Conservation (phyloP, 2,797 vertebrate species). For the Poecile montanus region DNA sequence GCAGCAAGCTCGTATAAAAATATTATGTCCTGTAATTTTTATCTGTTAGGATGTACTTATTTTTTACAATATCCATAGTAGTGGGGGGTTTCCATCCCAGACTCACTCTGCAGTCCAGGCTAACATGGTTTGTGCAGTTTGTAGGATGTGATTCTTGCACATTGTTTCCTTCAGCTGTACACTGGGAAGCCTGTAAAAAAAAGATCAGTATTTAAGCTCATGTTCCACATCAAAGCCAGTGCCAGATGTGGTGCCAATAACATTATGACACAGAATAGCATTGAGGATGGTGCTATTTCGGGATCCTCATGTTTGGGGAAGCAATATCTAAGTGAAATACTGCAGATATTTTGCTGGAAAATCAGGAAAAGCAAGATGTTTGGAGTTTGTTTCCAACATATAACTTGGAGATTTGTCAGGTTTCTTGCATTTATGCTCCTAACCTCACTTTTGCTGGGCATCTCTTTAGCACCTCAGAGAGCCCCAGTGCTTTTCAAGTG, state of each 20-base stretch:
- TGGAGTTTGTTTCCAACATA: neutral
- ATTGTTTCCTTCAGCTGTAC: conserved; percentile 22
- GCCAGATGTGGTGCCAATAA: conserved; percentile 49
- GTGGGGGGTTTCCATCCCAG: neutral
- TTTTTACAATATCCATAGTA: neutral
- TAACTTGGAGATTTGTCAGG: neutral
- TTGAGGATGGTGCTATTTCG: conserved; percentile 26
- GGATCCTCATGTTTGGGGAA: neutral
- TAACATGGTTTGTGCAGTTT: neutral
- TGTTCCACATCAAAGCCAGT: conserved; percentile 21
- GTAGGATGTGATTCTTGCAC: conserved; percentile 6
- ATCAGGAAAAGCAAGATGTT: neutral
- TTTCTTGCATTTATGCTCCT: neutral
- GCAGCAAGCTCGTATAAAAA: neutral
- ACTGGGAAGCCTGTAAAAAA: neutral
- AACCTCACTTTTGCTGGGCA: neutral
- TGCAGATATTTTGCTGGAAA: conserved; percentile 8
- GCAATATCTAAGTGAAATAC: neutral
- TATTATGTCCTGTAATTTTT: neutral
- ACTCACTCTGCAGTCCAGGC: neutral
- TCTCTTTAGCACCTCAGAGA: neutral
- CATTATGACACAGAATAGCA: conserved; percentile 1
- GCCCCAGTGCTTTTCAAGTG: neutral
- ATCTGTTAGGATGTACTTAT: neutral
- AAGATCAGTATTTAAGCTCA: conserved; percentile 1